Conservation (phyloP, 2,113 vertebrate genomes). For the Apodemus sylvaticus region DNA sequence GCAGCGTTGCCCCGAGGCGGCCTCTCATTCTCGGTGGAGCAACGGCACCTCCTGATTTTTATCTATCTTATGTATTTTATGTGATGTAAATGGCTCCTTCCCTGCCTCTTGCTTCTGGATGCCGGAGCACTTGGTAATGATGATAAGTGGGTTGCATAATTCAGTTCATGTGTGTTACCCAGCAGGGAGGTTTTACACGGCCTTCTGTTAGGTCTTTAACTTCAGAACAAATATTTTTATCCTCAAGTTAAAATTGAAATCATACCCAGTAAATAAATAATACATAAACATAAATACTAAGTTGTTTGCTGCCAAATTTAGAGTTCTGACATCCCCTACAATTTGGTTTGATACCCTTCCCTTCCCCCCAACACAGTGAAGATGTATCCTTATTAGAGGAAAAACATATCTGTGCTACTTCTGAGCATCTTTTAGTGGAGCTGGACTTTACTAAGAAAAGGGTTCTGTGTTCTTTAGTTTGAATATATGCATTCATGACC, state of each 20-base stretch:
- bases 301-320: background rate
- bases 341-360: background rate
- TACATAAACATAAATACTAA: background rate
- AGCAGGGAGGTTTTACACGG: background rate
- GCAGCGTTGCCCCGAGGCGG: background rate
- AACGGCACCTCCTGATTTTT: accelerated
- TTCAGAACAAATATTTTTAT: constrained; percentile 4
- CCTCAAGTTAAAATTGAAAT: background rate
- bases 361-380: background rate
- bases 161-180: background rate
- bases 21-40: background rate
- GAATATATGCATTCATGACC: background rate
- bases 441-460: background rate
- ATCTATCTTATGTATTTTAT: background rate
- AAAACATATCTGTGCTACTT: background rate
- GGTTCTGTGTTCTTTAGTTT: background rate
- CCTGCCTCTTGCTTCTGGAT: background rate
- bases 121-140: background rate
- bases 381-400: background rate
- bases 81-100: background rate
- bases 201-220: background rate
- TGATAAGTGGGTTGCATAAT: background rate
- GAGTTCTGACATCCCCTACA: background rate
- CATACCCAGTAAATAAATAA: background rate
- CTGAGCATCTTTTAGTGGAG: background rate